Evolutionary conservation across 1,140 invertebrate genomes (phyloP), one percentile per base, ranked within the genome.

Genomic region (Papilio glaucus): DNA sequence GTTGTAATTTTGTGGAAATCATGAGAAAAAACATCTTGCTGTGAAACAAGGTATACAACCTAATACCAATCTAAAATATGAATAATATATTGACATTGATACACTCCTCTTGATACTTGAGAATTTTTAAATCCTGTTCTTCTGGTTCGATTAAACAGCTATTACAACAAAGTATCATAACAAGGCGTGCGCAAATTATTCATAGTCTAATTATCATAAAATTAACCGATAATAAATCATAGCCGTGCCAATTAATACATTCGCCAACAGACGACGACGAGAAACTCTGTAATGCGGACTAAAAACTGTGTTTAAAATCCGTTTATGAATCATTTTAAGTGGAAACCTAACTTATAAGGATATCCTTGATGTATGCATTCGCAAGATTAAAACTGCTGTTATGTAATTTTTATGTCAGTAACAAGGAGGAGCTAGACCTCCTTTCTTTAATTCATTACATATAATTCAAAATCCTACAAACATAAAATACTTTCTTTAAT

Each of bases 141-240:
- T 53, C n/a, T 41, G 12, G n/a, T 71, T 71, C 33, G 15, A 60
- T 60, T 57, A 33, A 39, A 60, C 26, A 71, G 21, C 29, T 57
- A 57, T 60, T 33, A 33, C 21, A 29, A 71, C 69, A 39, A 60
- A 60, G 49, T 57, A 65, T 33, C 4, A 65, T 37, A 41, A 76
- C 81, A 81, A 87, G 82, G 82, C 83, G 70, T 62, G 39, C 73
- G 80, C 80, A 85, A 84, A 85, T 88, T 87, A 88, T 90, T 87
- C 86, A 88, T 88, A 87, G 79, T 78, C 84, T 89, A 75, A 89
- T 91, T 91, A 89, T 85, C 86, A 91, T 91, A 89, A 89, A 89
- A 91, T 89, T 91, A 91, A 89, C 83, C 74, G 79, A 84, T 84
- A 87, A 85, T 90, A 89, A 90, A 89, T 90, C 85, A 90, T 89